Conservation (phyloP, 2,113 vertebrate species). For the Neolamprologus sp. region DNA sequence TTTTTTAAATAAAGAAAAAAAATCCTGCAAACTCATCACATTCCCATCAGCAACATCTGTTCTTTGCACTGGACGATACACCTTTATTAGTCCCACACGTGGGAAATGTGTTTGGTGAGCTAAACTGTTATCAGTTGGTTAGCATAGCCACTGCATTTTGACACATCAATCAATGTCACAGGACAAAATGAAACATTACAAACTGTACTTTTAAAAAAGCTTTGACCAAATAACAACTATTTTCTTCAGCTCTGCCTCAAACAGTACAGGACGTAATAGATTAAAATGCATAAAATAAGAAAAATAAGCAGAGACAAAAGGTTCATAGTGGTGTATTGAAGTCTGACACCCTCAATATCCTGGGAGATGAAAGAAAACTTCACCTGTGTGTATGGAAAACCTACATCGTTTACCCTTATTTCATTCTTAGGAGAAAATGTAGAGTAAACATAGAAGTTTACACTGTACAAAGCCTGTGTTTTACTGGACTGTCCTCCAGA, state of each 20-base stretch:
- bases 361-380: neutral
- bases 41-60: neutral
- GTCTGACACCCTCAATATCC: neutral
- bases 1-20: neutral
- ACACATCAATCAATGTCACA: neutral
- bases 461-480: neutral
- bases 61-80: neutral
- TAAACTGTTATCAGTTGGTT: neutral
- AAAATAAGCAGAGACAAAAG: neutral
- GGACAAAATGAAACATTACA: neutral
- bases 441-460: neutral
- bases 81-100: rapidly evolving
- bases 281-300: neutral
- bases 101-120: neutral
- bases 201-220: neutral
- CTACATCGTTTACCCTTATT: neutral
- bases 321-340: neutral
- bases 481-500: rapidly evolving
- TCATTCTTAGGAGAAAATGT: neutral
- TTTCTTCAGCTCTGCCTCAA: neutral
- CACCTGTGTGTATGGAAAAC: neutral
- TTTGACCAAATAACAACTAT: neutral
- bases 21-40: neutral
- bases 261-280: rapidly evolving
- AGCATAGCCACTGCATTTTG: neutral